Conservation (phyloP, 2,888 invertebrate species). For the Drosophila eohydei region DNA sequence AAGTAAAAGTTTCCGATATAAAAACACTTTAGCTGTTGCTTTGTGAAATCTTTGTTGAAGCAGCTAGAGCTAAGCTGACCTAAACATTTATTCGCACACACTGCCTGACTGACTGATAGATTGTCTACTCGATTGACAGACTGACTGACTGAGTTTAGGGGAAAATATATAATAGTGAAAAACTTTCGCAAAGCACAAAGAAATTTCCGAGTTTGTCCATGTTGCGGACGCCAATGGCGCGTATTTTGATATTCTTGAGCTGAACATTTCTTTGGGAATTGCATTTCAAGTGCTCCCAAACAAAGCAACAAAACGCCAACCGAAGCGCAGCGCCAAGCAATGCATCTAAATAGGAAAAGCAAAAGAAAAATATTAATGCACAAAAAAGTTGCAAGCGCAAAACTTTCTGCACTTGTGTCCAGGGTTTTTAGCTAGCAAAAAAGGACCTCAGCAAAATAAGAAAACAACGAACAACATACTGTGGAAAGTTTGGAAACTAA, state of each 20-base stretch:
- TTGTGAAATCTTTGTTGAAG: background rate
- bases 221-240: slow-evolving; percentile 20
- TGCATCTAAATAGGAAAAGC: slow-evolving; percentile 40
- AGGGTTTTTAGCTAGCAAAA: slow-evolving; percentile 24
- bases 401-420: slow-evolving; percentile 50
- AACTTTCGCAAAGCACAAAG: slow-evolving; percentile 1
- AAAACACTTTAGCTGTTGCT: slow-evolving; percentile 3
- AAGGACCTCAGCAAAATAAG: background rate
- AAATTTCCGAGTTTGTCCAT: slow-evolving; percentile 21
- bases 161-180: slow-evolving; percentile 3
- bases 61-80: background rate
- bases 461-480: slow-evolving; percentile 19
- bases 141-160: slow-evolving; percentile 17
- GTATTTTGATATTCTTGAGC: slow-evolving; percentile 59
- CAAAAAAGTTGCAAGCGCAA: slow-evolving; percentile 44
- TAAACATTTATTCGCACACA: background rate
- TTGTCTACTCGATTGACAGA: slow-evolving; percentile 17
- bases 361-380: slow-evolving; percentile 64
- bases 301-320: slow-evolving; percentile 31
- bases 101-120: slow-evolving; percentile 15
- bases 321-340: slow-evolving; percentile 37
- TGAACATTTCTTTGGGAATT: slow-evolving; percentile 61
- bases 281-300: slow-evolving; percentile 51
- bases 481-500: slow-evolving; percentile 27
- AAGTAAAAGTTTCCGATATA: background rate